Evolutionary conservation across 2,888 invertebrate genomes (phyloP), one percentile per base, ranked within the genome.

Genomic region (Harpalus rufipes): DNA sequence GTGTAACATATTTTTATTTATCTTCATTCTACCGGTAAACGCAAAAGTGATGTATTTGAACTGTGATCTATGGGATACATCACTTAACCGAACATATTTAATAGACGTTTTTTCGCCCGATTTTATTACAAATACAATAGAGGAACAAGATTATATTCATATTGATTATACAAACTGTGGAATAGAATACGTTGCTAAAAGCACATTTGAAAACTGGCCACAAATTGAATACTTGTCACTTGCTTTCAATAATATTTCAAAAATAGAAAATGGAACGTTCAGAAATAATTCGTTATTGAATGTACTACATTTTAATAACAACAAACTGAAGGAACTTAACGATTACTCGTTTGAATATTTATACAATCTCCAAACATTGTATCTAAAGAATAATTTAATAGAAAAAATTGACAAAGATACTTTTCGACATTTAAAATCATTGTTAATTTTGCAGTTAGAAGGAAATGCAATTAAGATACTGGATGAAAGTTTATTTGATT

Each of bases 121-220:
- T 2, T 0, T 14, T 12, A 51, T 32, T 32, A 2, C 44, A 12
- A 51, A 12, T 12, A 10, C 0, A 16, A 16, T 21, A 21, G 21
- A 21, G n/a, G 8, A 14, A 16, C 0, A 8, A 61, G 8, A 61
- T 61, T 4, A 61, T 61, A 61, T 61, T 16, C 14, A 18, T 61
- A 8, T 61, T 16, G 18, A 61, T 61, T 61, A 61, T 61, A 21
- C 16, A 61, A 61, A 61, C 59, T 61, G 59, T 61, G 18, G 18
- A 8, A 61, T 61, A 61, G 59, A 61, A 16, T 18, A 61, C n/a
- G 14, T 61, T 16, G 59, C n/a, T n/a, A 16, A 61, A 4, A 18
- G 16, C 7, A 18, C 59, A 16, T 61, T 61, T 18, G 1, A 18
- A 61, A 61, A 14, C 6, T 61, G 18, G 14, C 16, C 14, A 16